Evolutionary conservation across 2,888 invertebrate species (phyloP), one percentile per base, ranked within the genome.

Genomic region (Osmoderma eremita): DNA sequence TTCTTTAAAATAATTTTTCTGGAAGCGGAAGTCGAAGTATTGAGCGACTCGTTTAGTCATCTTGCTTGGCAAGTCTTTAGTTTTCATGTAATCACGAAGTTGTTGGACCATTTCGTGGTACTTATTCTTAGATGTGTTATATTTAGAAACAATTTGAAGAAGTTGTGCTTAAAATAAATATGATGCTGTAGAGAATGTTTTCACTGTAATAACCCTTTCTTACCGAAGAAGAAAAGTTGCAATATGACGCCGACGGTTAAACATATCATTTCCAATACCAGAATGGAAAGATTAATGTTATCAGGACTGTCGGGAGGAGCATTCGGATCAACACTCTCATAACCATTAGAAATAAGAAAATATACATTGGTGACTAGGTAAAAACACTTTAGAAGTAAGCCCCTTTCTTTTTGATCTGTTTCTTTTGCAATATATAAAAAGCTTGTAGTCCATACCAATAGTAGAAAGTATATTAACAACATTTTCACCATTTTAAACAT

Each of bases 1-100:
- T 62, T 83, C 80, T 15, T 82, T 78, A 41, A 80, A 81, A 67
- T 82, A 81, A 45, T 78, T 77, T 51, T 79, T 83, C 62, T 81
- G 82, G 53, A 77, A 80, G 39, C 79, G 79, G 67, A 82, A 84
- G 62, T 80, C 76, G 65, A 79, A 81, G 61, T 80, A 84, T 8
- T 72, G 67, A 3, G 79, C 70, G 0, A 84, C 74, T 36, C 80
- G 78, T n/a, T 78, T 75, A 65, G 80, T 78, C 69, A 83, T 77
- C 2, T 70, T 62, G 0, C 71, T 67, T 0, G 84, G 82, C 12
- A 84, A 71, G 69, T 82, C 82, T 65, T 84, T 84, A 69, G 81
- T 79, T 1, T 75, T 76, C 76, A 83, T 80, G 66, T 82, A 84
- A 45, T 82, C 81, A 30, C 78, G 74, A 18, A 84, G 72, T 70